These are phyloP conservation scores for Todiramphus chloris DNA, from an alignment of 2,113 vertebrate species.

Conservation along the genomic window DNA sequence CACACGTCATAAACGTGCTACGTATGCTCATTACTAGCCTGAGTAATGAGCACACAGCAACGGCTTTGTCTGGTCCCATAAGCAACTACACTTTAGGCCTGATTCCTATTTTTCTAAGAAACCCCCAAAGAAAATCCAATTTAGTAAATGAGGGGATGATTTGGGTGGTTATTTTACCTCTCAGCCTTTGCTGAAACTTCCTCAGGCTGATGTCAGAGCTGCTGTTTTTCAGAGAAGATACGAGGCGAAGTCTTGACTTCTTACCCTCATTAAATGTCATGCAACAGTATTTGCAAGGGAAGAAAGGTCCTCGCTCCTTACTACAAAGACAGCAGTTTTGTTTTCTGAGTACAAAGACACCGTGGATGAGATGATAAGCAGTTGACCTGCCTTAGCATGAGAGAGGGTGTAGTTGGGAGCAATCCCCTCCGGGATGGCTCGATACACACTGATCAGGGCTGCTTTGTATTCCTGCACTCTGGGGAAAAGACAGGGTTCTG, in stretches of 20 bases:
- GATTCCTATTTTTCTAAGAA: not conserved
- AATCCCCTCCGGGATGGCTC: not conserved
- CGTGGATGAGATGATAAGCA: not conserved
- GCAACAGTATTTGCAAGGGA: not conserved
- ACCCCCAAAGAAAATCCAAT: not conserved
- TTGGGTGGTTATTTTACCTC: not conserved
- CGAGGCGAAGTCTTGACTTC: not conserved
- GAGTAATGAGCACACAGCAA: not conserved
- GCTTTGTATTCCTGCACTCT: not conserved
- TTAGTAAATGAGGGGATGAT: not conserved
- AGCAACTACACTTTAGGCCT: not conserved
- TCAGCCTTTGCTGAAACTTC: not conserved
- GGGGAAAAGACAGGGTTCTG: not conserved
- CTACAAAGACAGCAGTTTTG: not conserved
- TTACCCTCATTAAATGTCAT: not conserved
- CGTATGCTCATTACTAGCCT: not conserved
- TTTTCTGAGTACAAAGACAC: not conserved
- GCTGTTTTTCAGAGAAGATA: not conserved
- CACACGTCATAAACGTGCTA: not conserved
- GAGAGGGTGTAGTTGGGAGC: not conserved
- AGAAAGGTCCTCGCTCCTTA: not conserved
- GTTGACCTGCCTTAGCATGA: not conserved
- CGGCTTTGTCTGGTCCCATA: not conserved
- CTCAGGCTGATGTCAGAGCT: not conserved
- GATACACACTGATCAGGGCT: not conserved